Conservation (phyloP, 1,140 invertebrate genomes). For the Trissolcus basalis region DNA sequence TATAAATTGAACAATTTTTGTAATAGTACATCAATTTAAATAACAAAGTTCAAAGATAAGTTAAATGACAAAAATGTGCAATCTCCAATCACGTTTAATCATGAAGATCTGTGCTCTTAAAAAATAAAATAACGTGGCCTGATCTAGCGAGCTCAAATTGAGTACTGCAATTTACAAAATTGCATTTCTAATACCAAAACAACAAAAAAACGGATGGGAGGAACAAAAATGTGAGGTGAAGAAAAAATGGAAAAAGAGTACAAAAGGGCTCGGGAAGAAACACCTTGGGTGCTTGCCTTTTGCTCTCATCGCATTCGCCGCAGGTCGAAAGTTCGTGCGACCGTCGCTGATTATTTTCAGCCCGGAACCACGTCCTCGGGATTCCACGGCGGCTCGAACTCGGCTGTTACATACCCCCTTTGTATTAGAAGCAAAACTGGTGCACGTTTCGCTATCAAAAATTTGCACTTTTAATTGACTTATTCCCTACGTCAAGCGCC, state of each 20-base stretch:
- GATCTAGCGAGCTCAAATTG: too few species aligned
- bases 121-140: too few species aligned
- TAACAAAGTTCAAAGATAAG: too few species aligned
- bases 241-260: constrained; percentile 2
- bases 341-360: constrained; percentile 71
- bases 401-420: constrained; percentile 23
- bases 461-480: constrained; percentile 13
- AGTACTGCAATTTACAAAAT: too few species aligned
- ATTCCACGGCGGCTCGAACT: constrained; percentile 55
- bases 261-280: constrained; percentile 18
- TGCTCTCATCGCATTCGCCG: constrained; percentile 70
- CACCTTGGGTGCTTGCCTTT: constrained; percentile 57
- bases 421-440: constrained; percentile 47
- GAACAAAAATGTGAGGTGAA: not conserved
- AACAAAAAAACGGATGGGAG: not conserved
- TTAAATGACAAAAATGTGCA: too few species aligned
- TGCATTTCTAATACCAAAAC: too few species aligned
- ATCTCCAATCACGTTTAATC: too few species aligned
- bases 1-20: too few species aligned
- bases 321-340: constrained; percentile 73
- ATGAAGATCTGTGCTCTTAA: too few species aligned
- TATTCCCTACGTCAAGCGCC: constrained; percentile 8
- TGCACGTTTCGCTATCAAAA: constrained; percentile 16
- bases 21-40: too few species aligned
- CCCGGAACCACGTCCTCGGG: constrained; percentile 68